Conservation (phyloP, 2,113 vertebrate species). For the Neodontobutis hainanensis region DNA sequence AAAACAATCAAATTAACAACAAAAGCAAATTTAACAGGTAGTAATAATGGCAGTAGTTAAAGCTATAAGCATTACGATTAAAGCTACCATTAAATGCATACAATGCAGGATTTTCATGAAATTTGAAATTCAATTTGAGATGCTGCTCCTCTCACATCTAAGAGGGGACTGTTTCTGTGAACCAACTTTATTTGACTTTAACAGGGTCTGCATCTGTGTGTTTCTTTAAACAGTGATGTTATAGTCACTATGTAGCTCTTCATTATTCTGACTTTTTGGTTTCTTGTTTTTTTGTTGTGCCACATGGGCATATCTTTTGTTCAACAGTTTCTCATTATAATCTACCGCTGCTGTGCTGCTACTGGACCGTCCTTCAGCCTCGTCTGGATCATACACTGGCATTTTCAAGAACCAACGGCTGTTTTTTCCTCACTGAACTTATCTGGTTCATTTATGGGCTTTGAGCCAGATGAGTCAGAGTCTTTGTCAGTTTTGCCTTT, state of each 20-base stretch:
- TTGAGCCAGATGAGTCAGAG: not conserved
- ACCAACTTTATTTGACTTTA: too few species aligned
- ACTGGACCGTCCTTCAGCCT: not conserved
- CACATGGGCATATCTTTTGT: not conserved
- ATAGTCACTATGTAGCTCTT: not conserved
- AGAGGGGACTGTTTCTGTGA: too few species aligned
- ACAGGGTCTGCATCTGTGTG: too few species aligned
- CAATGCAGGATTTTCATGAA: too few species aligned
- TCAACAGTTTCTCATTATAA: not conserved
- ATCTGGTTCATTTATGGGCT: accelerated
- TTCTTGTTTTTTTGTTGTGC: not conserved
- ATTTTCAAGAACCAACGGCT: not conserved
- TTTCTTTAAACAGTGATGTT: too few species aligned
- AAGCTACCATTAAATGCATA: too few species aligned
- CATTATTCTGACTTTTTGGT: not conserved
- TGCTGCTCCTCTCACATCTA: too few species aligned
- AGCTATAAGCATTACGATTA: too few species aligned
- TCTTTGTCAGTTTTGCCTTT: not conserved
- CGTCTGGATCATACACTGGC: not conserved
- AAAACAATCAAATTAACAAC: too few species aligned
- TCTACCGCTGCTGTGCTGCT: not conserved
- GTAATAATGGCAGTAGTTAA: too few species aligned
- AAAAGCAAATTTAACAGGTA: too few species aligned
- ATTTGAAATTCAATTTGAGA: too few species aligned
- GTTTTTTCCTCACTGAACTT: not conserved